Evolutionary conservation across 2,888 invertebrate species (phyloP).

Genomic region (Melangyna quadrimaculata): DNA sequence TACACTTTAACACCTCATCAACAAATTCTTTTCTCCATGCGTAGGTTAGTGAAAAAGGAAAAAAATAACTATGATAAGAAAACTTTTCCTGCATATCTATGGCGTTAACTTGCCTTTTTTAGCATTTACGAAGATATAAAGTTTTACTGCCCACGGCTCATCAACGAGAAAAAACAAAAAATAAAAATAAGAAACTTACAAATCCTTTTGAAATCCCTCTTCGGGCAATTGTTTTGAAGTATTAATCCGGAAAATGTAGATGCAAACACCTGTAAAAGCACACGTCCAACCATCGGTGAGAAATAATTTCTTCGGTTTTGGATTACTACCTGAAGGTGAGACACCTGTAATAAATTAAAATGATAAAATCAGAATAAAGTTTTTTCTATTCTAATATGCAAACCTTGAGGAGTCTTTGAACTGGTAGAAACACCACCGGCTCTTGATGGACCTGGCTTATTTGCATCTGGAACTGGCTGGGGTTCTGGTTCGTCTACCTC

Average conservation of each 20-base stretch:
- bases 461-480: slow-evolving; percentile 79
- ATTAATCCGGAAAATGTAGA: slow-evolving; percentile 92
- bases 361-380: neutral
- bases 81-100: neutral
- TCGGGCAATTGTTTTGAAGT: slow-evolving; percentile 92
- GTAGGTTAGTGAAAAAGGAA: neutral
- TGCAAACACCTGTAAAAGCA: slow-evolving; percentile 90
- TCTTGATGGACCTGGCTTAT: slow-evolving; percentile 82
- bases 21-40: neutral
- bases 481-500: slow-evolving; percentile 88
- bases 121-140: neutral
- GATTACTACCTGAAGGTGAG: slow-evolving; percentile 79
- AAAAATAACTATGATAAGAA: neutral
- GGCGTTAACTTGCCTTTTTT: neutral
- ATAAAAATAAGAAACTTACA: slow-evolving; percentile 81
- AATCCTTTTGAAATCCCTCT: slow-evolving; percentile 94
- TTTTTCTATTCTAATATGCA: neutral
- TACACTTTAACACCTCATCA: neutral
- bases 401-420: slow-evolving; percentile 81
- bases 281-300: slow-evolving; percentile 92
- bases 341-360: slow-evolving; percentile 74
- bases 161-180: neutral
- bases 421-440: slow-evolving; percentile 81
- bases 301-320: slow-evolving; percentile 88
- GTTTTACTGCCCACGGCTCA: neutral